Base-by-base conservation (phyloP, 2,888 invertebrate species). In the Axea sp. region DNA sequence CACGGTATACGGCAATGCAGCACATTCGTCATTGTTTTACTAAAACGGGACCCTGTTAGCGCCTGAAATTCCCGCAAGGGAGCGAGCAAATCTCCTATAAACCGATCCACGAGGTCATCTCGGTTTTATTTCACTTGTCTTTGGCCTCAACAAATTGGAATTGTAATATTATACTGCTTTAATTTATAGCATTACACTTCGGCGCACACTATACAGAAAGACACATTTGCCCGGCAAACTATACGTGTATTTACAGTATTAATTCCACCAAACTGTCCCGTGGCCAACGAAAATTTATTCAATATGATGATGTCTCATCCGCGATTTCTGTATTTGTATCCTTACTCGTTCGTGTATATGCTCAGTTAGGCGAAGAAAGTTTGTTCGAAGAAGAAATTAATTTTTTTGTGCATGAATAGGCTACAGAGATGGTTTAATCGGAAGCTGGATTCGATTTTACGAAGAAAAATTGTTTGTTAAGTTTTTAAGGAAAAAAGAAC, bases 21-120 rank as follows among this genome's bases (percentile, higher is more conserved):
- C 57, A 35, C 68, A 74, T 69, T 65, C 55, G 69, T 74, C 74
- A 74, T 74, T 74, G 69, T 69, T 74, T 69, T 74, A 65, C 37
- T 57, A 43, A 64, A 64, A 51, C 41, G 41, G 37, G 59, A 35
- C 35, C 39, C 35, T 30, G 45, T 39, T 51, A 22, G 39, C 37
- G 37, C 26, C 67, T 33, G 57, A 39, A 62, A 49, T 62, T 68
- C 62, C 73, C 73, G 41, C 43, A 68, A 68, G 57, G 57, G 62
- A 55, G 22, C 26, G 12, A 19, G 26, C 49, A 53, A 37, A 59
- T 45, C 73, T 51, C 55, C 57, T 62, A 47, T 55, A 59, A 65
- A 59, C 64, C 41, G 39, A 68, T 57, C 43, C 53, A 7, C 45
- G 41, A 43, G 57, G 57, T 51, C 24, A 35, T 17, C 47, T 37